These are phyloP conservation scores for Cephus pulcher DNA, from an alignment of 2,888 invertebrate genomes.

Conservation along the genomic window DNA sequence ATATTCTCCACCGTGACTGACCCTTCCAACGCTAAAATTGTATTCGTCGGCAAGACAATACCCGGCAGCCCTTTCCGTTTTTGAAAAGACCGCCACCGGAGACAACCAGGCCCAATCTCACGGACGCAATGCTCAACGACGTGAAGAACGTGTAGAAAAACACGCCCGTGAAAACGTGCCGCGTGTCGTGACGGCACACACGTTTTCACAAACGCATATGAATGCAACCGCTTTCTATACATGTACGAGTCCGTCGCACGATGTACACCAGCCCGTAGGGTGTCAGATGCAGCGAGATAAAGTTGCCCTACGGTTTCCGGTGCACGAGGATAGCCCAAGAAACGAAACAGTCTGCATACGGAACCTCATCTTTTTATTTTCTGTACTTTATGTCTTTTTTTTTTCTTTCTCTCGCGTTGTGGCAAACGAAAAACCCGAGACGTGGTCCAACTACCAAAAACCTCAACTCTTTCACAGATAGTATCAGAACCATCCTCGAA, in stretches of 20 bases:
- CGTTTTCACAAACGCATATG: neutral
- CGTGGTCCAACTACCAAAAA: conserved; percentile 62
- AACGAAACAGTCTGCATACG: conserved; percentile 21
- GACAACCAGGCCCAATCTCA: conserved; percentile 50
- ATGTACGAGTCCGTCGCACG: neutral
- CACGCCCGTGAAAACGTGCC: neutral
- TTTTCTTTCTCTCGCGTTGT: conserved; percentile 39
- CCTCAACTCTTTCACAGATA: conserved; percentile 53
- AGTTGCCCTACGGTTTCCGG: conserved; percentile 50
- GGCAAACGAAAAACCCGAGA: conserved; percentile 54
- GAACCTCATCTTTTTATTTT: conserved; percentile 3
- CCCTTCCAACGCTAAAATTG: neutral
- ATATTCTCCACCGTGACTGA: neutral
- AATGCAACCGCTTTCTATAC: neutral
- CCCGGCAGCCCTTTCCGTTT: neutral
- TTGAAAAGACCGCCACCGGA: conserved; percentile 21
- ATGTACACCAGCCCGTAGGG: conserved; percentile 25
- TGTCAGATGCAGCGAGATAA: conserved; percentile 54
- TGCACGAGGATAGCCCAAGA: conserved; percentile 30
- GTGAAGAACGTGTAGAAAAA: conserved; percentile 28
- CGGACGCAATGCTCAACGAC: conserved; percentile 9
- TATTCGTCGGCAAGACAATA: neutral
- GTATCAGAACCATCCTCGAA: conserved; percentile 35
- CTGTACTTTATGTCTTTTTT: conserved; percentile 21
- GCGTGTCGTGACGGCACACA: neutral